Base-by-base conservation (phyloP, 2,797 vertebrate species). In the Sebastes nivosus region DNA sequence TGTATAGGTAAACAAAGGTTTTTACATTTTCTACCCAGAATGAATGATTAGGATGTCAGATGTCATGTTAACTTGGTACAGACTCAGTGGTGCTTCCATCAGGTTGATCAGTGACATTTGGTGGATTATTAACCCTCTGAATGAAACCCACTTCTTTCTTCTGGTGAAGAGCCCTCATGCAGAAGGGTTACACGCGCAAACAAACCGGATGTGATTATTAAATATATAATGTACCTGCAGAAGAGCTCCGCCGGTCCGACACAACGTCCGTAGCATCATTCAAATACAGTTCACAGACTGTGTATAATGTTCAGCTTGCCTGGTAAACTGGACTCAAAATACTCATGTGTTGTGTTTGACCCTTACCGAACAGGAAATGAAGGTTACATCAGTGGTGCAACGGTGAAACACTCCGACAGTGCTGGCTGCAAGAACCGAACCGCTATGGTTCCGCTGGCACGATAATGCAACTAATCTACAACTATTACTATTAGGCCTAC, bases 251-350 rank as follows among this genome's bases (percentile, higher is more conserved):
- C 95, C 91, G 46, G 85, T 78, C 64, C 96, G 93, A 82, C 88
- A 94, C 71, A 93, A 77, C 8, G 94, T 89, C 30, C 95, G 93
- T 1, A 96, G 20, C 96, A 96, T 96, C 2, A 0, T 88, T 52
- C 1, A 9, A 36, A 18, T 3, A 1, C 1, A 6, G 2, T 0
- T 1, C 6, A 29, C 2, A 0, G 20, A 8, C 0, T 20, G 2
- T 8, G 2, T 1, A 0, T 0, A 10, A n/a, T 30, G 22, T 60
- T 25, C 11, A 36, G 11, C 12, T 14, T 8, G 59, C 2, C 38
- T 14, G 1, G 4, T 6, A 8, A 8, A 65, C 7, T 12, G 2
- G 27, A n/a, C 5, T 14, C 12, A 34, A 42, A 79, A 22, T 57
- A 50, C 81, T 90, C 81, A 77, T 86, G 74, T 75, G 38, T 38